Base-by-base conservation (phyloP, 2,113 vertebrate genomes). In the Aptenodytes patagonicus region DNA sequence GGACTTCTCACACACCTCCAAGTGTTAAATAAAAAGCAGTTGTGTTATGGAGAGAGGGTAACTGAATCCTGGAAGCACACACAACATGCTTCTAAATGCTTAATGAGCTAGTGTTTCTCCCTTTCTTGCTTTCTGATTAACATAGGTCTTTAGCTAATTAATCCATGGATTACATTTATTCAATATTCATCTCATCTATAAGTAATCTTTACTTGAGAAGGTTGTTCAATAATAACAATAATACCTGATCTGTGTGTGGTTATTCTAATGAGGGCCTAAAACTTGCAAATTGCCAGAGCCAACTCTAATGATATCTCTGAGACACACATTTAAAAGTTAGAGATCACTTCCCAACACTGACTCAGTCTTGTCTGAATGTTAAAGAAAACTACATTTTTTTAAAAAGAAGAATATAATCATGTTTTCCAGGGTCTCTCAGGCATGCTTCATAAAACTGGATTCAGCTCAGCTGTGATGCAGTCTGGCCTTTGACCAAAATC, bases 81-180 rank as follows among this genome's bases (percentile, higher is more conserved):
- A 95, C 92, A 97, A 79, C 68, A 91, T 80, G 68, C 65, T 89
- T 83, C 90, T 97, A 95, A 97, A 96, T 93, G 93, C 97, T 97
- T 95, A 95, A 97, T 89, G 78, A 97, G 93, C 86, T 95, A 93
- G 81, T 93, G 87, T 97, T 97, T 97, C 94, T 97, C 60, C 64
- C 93, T 97, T 95, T 70, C 95, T 96, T 95, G 89, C 64, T 93
- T 97, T 96, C 90, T 89, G 90, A 89, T 97, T 97, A 97, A 96
- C 90, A 87, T 47, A 89, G 72, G 73, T 55, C 77, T 96, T 97
- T 96, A 96, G 92, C 95, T 98, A 97, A 97, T 97, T 97, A 97
- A 96, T 93, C 89, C 91, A 68, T 47, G 87, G 93, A 82, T 97
- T 97, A 93, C 88, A 94, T 95, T 96, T 96, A 87, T 82, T 95